phyloP scores from a whole-genome alignment of 2,113 vertebrate genomes.

The Microcebus lehilahytsara region DNA sequence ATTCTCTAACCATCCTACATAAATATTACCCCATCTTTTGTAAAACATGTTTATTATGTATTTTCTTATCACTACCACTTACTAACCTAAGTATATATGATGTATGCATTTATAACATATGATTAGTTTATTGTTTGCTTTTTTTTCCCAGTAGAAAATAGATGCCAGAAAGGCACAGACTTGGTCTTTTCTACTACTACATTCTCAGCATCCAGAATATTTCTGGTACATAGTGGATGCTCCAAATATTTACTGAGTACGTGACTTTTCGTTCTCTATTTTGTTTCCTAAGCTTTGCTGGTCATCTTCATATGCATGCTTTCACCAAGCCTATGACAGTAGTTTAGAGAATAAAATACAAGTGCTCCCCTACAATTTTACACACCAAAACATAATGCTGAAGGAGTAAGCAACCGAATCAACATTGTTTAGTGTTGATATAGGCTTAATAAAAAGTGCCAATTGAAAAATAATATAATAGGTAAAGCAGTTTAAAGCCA shows the following conservation, averaged over 20 bases:
- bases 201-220: background rate
- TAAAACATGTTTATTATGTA: background rate
- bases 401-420: background rate
- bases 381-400: background rate
- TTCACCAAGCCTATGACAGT: background rate
- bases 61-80: background rate
- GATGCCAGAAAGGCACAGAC: background rate
- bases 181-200: background rate
- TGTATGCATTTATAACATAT: background rate
- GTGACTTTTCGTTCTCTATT: background rate
- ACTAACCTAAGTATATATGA: background rate
- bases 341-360: background rate
- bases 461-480: background rate
- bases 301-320: background rate
- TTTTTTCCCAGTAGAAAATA: background rate
- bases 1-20: background rate
- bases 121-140: background rate
- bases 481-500: background rate
- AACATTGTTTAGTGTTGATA: background rate
- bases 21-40: background rate
- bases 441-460: background rate
- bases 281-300: background rate
- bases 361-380: background rate
- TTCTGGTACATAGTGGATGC: background rate
- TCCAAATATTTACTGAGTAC: background rate